A percentile compares a stretch with the other conserved stretches of the same genome.
phyloP scores from a whole-genome alignment of 1,140 invertebrate species.

The Saccostrea glomerata region DNA sequence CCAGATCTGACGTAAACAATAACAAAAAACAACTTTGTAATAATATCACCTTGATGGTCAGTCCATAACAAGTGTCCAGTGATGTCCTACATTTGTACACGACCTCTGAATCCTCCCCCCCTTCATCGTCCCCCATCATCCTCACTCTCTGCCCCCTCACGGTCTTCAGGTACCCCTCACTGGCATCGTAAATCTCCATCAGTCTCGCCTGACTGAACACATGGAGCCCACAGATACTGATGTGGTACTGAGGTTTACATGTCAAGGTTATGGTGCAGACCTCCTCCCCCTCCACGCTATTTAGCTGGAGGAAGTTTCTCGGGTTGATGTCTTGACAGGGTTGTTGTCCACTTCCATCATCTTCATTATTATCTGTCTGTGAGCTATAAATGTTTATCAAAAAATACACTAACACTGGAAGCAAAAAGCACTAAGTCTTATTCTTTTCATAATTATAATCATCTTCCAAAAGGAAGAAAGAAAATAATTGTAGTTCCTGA shows the following conservation, averaged over 20 bases:
- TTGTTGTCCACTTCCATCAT: not conserved
- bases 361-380: not conserved
- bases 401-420: not conserved
- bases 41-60: conserved; percentile 43
- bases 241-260: conserved; percentile 47
- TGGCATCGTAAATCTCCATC: conserved; percentile 46
- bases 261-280: conserved; percentile 28
- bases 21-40: not conserved
- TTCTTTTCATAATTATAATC: no score
- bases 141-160: conserved; percentile 10
- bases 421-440: no score
- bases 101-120: conserved; percentile 31
- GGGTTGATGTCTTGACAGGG: conserved; percentile 1
- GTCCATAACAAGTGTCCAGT: conserved; percentile 44
- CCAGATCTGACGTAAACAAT: no score
- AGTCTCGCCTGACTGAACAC: conserved; percentile 39
- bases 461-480: no score
- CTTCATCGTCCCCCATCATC: conserved; percentile 26
- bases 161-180: conserved; percentile 43
- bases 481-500: no score
- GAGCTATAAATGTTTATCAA: not conserved
- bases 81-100: conserved; percentile 37
- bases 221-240: conserved; percentile 45
- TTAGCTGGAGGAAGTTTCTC: not conserved
- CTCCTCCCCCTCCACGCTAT: not conserved